Evolutionary conservation across 2,797 vertebrate species (phyloP).

Genomic region (Dendrocincla fuliginosa): DNA sequence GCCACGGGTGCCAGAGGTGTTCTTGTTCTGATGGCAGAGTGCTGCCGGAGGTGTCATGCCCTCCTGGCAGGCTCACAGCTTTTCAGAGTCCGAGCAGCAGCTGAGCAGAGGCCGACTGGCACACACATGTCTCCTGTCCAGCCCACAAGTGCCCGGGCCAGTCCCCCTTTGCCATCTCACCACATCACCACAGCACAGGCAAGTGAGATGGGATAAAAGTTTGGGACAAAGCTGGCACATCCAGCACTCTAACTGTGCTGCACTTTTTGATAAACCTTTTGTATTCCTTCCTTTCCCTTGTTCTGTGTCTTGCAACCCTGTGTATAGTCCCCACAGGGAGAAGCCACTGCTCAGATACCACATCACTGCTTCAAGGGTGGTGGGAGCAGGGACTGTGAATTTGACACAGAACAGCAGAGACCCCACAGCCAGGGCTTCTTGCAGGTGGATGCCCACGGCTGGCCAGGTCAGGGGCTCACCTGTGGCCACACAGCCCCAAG

Average conservation of each 20-base stretch:
- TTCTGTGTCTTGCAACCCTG: background rate
- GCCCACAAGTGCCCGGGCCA: background rate
- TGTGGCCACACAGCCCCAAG: background rate
- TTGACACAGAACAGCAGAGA: background rate
- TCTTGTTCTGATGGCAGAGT: background rate
- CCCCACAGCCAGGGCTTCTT: background rate
- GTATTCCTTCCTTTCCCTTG: background rate
- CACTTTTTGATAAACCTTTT: background rate
- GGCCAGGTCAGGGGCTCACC: background rate
- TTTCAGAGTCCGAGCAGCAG: accelerated
- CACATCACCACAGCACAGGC: background rate
- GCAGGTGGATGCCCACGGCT: accelerated
- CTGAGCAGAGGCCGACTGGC: background rate
- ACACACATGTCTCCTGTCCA: background rate
- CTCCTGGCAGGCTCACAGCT: background rate
- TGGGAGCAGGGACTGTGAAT: accelerated
- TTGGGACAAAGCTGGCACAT: accelerated
- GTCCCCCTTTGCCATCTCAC: background rate
- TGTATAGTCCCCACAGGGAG: background rate
- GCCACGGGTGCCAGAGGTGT: accelerated
- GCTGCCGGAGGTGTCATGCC: background rate
- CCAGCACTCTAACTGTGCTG: background rate
- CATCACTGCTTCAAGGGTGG: accelerated
- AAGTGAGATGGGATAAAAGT: background rate
- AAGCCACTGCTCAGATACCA: background rate